Evolutionary conservation across 2,113 vertebrate species (phyloP), one percentile per base, ranked within the genome.

Genomic region (Corythornis madagascariensis): DNA sequence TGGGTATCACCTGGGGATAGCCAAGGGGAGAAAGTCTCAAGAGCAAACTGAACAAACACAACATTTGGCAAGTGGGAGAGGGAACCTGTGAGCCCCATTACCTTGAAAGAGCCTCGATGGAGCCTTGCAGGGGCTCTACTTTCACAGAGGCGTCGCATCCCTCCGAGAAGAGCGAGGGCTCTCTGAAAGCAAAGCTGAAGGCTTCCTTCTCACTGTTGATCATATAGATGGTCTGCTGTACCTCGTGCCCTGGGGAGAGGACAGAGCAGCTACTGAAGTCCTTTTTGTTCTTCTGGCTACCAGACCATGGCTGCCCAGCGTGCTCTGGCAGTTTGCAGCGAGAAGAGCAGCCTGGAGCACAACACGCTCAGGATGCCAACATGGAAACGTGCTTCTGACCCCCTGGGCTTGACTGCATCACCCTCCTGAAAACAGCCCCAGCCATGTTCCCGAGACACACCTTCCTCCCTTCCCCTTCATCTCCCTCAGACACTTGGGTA

Each of bases 91-190:
- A 87, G 43, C 26, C 38, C n/a, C 8, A 29, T 92, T 95, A 99
- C 98, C 98, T 99, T 87, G 98, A 97, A 86, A 90, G 96, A 26
- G 98, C 93, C 20, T 96, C 83, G 25, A 99, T 73, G 8, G 94
- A 98, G n/a, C 98, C 98, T 89, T 96, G 84, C 97, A 98, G 96
- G 40, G 99, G 98, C 92, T 97, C 89, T 31, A 99, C 10, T 11
- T 74, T 38, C 77, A 99, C 75, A 6, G 45, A 96, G 35, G 97
- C 95, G 16, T 73, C 92, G 71, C 97, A 97, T 11, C 98, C 97
- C 48, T 98, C 98, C 7, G 97, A 97, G 63, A 97, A 96, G 15
- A 98, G 96, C 14, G 99, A 99, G 29, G 88, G 79, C 48, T 98
- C 95, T 72, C 97, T 89, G 76, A 98, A 96, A 52, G 97, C 95